These are phyloP conservation scores for Dermatemys mawii DNA, from an alignment of 2,113 vertebrate genomes.

Conservation along the genomic window DNA sequence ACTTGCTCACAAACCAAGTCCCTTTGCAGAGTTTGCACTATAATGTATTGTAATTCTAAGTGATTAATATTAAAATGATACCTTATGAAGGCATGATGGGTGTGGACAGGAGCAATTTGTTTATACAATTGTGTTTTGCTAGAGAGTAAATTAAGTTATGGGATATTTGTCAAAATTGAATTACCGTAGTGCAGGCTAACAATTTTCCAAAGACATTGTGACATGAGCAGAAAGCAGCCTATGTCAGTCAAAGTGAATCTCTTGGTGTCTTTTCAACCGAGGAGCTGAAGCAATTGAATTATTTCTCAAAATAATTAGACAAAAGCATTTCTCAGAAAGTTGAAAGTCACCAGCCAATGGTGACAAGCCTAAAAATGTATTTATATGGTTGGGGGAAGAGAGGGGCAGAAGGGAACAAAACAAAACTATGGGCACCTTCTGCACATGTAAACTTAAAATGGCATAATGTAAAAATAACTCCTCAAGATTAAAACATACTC, in stretches of 20 bases:
- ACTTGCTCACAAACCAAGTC: background rate
- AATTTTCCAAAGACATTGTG: conserved; percentile 51
- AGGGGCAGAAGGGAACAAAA: background rate
- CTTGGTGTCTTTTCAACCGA: conserved; percentile 15
- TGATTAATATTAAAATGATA: conserved; percentile 3
- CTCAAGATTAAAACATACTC: background rate
- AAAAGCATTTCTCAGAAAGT: conserved; percentile 29
- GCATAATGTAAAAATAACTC: background rate
- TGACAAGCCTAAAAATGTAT: background rate
- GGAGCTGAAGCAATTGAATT: conserved; percentile 59
- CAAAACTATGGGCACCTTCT: background rate
- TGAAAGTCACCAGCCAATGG: conserved; percentile 41
- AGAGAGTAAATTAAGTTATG: conserved; percentile 64
- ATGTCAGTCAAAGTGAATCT: conserved; percentile 7
- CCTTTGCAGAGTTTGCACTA: background rate
- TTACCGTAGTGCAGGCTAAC: conserved; percentile 24
- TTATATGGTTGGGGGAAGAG: background rate
- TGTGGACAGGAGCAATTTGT: conserved; percentile 70
- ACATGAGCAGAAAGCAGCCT: conserved; percentile 70
- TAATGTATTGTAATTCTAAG: background rate
- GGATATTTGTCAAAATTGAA: conserved; percentile 63
- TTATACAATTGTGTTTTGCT: conserved; percentile 62
- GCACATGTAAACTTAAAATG: background rate
- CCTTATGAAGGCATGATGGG: conserved; percentile 36
- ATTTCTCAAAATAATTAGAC: conserved; percentile 42